Base-by-base conservation (phyloP, 2,888 invertebrate species). In the Hermodice carunculata region DNA sequence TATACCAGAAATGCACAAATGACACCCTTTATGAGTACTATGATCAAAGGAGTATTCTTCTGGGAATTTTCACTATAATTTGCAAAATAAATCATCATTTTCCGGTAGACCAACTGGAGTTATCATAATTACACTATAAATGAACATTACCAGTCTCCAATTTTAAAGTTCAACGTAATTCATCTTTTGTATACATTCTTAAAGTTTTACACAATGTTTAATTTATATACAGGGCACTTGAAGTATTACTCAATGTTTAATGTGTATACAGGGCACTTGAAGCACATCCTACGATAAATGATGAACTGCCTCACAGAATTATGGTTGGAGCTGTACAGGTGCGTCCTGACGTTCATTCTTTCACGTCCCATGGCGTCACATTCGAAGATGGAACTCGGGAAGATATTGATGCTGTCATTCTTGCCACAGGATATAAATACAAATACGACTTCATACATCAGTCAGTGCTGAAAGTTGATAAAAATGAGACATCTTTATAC, bases 281-380 rank as follows among this genome's bases (percentile, higher is more conserved):
- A 53, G 79, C 81, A 3, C 83, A 84, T 61, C 83, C 83, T 1
- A 84, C 83, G 57, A 83, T 88, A 57, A 87, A 87, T 67, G 88
- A 88, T 73, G 86, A 87, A 51, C 77, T 88, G 3, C 87, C 87
- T 2, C 83, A 85, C 64, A 79, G 87, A 51, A 85, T 88, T 48
- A 80, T 86, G 66, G 82, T 79, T 17, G 86, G 86, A 14, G 74
- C 77, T 6, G 76, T 87, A 4, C 64, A 70, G 51, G 76, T 86
- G 3, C 81, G 80, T 67, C 79, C 82, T 28, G 73, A 84, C 51
- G 74, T 87, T 5, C 60, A 60, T 11, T 32, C 68, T 6, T 82
- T 87, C 66, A 65, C 67, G 2, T 71, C 75, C n/a, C 65, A 67
- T 34, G 69, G 71, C 3, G 84, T 83, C 8, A 59, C 70, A 19